Conservation (phyloP, 1,140 invertebrate genomes). For the Solen grandis region DNA sequence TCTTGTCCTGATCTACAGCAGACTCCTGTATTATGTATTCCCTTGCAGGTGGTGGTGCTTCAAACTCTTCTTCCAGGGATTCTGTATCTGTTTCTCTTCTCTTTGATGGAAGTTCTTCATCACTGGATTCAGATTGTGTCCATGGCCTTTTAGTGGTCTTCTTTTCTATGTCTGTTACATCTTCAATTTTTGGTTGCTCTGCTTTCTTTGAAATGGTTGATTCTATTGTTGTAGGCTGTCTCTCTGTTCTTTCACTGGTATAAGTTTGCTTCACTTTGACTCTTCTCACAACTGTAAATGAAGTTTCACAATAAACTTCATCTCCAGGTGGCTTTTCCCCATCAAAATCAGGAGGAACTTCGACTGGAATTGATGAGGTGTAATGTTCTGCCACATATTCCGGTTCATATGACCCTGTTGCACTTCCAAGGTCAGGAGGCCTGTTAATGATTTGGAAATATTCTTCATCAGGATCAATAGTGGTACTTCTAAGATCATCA, state of each 20-base stretch:
- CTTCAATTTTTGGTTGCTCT: conserved; percentile 19
- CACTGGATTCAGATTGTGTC: conserved; percentile 16
- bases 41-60: conserved; percentile 33
- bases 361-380: conserved; percentile 43
- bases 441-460: conserved; percentile 41
- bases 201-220: conserved; percentile 10
- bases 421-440: conserved; percentile 6
- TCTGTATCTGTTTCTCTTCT: conserved; percentile 17
- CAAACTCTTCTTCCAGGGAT: conserved; percentile 7
- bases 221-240: conserved; percentile 34
- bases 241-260: conserved; percentile 47
- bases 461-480: conserved; percentile 38
- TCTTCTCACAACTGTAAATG: conserved; percentile 34
- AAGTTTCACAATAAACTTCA: conserved; percentile 54
- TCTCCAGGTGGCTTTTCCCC: conserved; percentile 39
- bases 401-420: conserved; percentile 8
- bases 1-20: not conserved
- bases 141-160: conserved; percentile 22
- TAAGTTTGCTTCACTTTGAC: conserved; percentile 45
- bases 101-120: conserved; percentile 26
- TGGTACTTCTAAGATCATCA: not conserved
- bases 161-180: conserved; percentile 22
- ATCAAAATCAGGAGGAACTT: not conserved
- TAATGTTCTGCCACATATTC: conserved; percentile 31
- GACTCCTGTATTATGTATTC: conserved; percentile 35